phyloP scores from a whole-genome alignment of 1,140 invertebrate genomes.

The Littorina saxatilis region DNA sequence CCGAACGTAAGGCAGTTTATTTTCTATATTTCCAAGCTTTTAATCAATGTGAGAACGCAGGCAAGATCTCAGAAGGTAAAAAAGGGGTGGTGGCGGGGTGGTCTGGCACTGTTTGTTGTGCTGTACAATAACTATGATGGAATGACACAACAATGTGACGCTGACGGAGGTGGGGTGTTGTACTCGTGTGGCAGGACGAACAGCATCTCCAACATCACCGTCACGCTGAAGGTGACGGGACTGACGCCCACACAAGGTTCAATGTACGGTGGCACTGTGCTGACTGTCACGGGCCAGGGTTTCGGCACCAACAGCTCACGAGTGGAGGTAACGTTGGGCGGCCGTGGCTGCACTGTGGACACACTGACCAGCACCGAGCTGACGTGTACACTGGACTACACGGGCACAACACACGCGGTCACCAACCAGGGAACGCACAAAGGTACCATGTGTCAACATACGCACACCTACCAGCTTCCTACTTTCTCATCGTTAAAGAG shows the following conservation, averaged over 20 bases:
- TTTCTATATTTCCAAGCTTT: too few relatives aligned
- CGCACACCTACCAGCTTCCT: not conserved
- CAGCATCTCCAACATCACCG: conserved; percentile 44
- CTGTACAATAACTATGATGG: too few relatives aligned
- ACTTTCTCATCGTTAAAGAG: not conserved
- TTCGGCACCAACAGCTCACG: conserved; percentile 51
- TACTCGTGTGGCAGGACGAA: too few relatives aligned
- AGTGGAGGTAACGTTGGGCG: conserved; percentile 61
- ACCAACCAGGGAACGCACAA: conserved; percentile 58
- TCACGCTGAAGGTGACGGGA: conserved; percentile 53
- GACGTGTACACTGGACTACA: conserved; percentile 57
- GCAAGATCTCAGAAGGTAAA: too few relatives aligned
- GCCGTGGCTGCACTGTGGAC: conserved; percentile 54
- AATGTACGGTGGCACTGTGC: conserved; percentile 66
- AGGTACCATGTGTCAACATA: conserved; percentile 51
- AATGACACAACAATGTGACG: too few relatives aligned
- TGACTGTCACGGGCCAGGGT: conserved; percentile 65
- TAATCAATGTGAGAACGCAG: too few relatives aligned
- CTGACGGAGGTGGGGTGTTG: too few relatives aligned
- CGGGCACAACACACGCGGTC: conserved; percentile 54
- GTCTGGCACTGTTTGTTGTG: too few relatives aligned
- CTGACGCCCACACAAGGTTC: conserved; percentile 62
- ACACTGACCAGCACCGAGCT: conserved; percentile 51
- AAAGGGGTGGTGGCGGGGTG: too few relatives aligned
- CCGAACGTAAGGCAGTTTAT: too few relatives aligned